Evolutionary conservation across 2,113 vertebrate species (phyloP).

Genomic region (Cyrtonyx montezumae): DNA sequence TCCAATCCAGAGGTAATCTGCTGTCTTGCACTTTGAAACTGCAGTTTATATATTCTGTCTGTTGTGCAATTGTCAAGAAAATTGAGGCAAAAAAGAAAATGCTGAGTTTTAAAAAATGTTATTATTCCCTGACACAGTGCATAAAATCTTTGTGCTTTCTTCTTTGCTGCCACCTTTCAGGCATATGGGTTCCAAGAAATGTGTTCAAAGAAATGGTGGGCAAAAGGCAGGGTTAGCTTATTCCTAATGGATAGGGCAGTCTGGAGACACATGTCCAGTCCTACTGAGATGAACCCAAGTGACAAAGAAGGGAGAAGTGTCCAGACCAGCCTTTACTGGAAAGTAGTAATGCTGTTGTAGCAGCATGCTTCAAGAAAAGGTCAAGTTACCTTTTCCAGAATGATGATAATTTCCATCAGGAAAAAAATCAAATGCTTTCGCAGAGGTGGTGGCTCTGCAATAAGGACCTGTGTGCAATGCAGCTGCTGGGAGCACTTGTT

Average conservation of each 20-base stretch:
- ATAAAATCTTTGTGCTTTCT: not conserved
- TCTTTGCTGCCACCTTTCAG: not conserved
- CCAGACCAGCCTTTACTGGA: not conserved
- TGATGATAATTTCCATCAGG: not conserved
- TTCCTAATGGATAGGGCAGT: not conserved
- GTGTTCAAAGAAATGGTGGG: fast-evolving
- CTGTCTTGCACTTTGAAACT: not conserved
- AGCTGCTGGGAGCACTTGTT: not conserved
- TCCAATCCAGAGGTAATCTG: not conserved
- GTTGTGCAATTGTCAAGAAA: not conserved
- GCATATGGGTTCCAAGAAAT: not conserved
- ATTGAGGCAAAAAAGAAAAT: not conserved
- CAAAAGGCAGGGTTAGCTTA: not conserved
- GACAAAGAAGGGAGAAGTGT: not conserved
- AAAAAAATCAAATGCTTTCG: fast-evolving
- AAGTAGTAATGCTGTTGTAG: not conserved
- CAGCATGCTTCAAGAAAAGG: not conserved
- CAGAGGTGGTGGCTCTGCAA: fast-evolving
- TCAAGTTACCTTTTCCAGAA: not conserved
- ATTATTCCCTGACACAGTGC: not conserved
- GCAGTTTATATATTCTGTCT: not conserved
- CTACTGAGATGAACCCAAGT: not conserved
- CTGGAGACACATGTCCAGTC: not conserved
- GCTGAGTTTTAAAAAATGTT: not conserved
- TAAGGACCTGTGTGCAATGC: not conserved